A percentile compares a stretch with the other conserved stretches of the same genome.
phyloP scores from a whole-genome alignment of 2,888 invertebrate genomes.

The Nephrotoma appendiculata region DNA sequence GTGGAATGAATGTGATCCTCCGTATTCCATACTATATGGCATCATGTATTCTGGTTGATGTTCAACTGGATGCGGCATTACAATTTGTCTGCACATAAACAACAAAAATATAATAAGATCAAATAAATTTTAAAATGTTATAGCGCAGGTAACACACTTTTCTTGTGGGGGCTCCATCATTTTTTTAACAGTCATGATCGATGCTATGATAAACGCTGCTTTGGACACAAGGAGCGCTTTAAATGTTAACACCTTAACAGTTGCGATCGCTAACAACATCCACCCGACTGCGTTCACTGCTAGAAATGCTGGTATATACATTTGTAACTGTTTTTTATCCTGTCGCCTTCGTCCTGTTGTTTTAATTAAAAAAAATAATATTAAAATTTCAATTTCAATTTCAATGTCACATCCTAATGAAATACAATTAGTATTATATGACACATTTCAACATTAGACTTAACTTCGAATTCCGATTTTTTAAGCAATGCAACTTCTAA shows the following conservation, averaged over 20 bases:
- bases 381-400: no score
- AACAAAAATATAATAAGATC: neutral
- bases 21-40: conserved; percentile 32
- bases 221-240: conserved; percentile 58
- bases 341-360: conserved; percentile 18
- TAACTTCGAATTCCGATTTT: conserved; percentile 24
- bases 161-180: conserved; percentile 41
- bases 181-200: conserved; percentile 43
- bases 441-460: neutral
- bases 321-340: conserved; percentile 45
- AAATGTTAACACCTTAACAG: conserved; percentile 45
- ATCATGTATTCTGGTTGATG: conserved; percentile 24
- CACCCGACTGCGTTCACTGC: conserved; percentile 54
- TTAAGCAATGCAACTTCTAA: conserved; percentile 29
- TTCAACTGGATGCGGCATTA: neutral
- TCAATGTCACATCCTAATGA: no score
- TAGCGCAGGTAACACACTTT: conserved; percentile 21
- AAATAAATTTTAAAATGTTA: neutral
- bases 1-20: conserved; percentile 15
- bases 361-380: neutral
- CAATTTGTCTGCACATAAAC: neutral
- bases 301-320: conserved; percentile 48
- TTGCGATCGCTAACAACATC: conserved; percentile 43
- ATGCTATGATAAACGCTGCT: conserved; percentile 47
- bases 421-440: neutral